Evolutionary conservation across 1,140 invertebrate genomes (phyloP).

Genomic region (Coboldia fuscipes): DNA sequence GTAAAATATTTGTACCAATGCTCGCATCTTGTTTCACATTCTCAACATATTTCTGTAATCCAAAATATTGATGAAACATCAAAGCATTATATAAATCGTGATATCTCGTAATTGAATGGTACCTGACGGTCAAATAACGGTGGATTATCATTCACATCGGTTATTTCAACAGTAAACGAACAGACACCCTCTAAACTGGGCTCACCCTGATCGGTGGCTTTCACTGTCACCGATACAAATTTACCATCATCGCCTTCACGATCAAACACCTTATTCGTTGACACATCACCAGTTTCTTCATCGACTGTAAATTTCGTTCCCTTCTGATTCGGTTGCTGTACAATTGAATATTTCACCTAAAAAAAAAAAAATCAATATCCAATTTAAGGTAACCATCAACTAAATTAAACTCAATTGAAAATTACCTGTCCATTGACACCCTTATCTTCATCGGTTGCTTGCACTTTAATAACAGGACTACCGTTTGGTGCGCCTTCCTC

Average conservation of each 20-base stretch:
- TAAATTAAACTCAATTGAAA: conserved; percentile 8
- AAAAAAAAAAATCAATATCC: background rate
- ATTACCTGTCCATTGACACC: conserved; percentile 71
- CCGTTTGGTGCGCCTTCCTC: conserved; percentile 82
- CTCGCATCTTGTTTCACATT: conserved; percentile 93
- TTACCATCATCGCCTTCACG: conserved; percentile 88
- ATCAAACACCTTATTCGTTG: conserved; percentile 89
- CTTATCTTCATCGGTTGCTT: conserved; percentile 85
- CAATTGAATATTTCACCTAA: conserved; percentile 75
- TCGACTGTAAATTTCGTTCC: conserved; percentile 88
- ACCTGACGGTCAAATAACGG: conserved; percentile 88
- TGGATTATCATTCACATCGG: conserved; percentile 85
- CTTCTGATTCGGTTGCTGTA: conserved; percentile 90
- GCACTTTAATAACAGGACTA: conserved; percentile 79
- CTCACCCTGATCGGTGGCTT: conserved; percentile 91
- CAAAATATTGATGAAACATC: background rate
- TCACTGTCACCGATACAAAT: conserved; percentile 87
- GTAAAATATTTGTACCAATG: conserved; percentile 80
- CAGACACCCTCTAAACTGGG: conserved; percentile 85
- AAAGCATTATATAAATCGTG: background rate
- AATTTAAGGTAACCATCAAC: too few species aligned
- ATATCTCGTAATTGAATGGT: conserved; percentile 9
- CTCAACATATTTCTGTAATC: conserved; percentile 77
- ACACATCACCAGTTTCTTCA: conserved; percentile 83
- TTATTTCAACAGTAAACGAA: conserved; percentile 90